Evolutionary conservation across 2,888 invertebrate species (phyloP).

Genomic region (Tetramorium bicarinatum): DNA sequence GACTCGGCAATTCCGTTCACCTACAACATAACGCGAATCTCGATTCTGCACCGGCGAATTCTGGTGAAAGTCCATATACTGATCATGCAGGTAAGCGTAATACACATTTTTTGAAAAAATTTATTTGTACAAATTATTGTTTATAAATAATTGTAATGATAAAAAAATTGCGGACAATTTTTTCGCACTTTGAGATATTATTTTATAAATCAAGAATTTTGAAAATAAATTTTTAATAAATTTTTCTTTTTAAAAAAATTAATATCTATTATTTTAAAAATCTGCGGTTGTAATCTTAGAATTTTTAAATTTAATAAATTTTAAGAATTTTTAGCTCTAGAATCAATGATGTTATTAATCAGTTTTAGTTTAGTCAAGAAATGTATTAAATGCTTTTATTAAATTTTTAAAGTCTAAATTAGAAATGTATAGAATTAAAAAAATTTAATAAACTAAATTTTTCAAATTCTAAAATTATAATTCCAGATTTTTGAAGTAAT

Average conservation of each 20-base stretch:
- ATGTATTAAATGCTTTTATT: too few relatives aligned
- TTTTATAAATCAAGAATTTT: neutral
- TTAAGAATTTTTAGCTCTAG: neutral
- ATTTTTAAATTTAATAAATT: neutral
- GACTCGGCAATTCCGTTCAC: conserved; percentile 84
- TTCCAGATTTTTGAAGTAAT: neutral
- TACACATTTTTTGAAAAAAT: neutral
- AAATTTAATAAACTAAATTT: neutral
- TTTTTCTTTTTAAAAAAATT: neutral
- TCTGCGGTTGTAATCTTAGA: neutral
- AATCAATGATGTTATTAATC: too few relatives aligned
- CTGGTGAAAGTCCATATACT: conserved; percentile 85
- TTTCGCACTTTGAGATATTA: neutral
- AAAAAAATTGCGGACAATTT: neutral
- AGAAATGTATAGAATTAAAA: neutral
- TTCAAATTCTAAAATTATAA: neutral
- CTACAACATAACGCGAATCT: conserved; percentile 84
- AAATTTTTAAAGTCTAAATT: too few relatives aligned
- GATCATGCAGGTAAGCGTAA: conserved; percentile 78
- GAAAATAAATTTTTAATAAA: neutral
- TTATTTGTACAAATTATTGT: neutral
- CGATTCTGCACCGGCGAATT: conserved; percentile 86
- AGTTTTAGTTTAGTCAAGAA: too few relatives aligned
- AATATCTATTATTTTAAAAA: neutral
- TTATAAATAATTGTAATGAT: neutral